Conservation (phyloP, 2,113 vertebrate species). For the Lepisosteus oculatus region DNA sequence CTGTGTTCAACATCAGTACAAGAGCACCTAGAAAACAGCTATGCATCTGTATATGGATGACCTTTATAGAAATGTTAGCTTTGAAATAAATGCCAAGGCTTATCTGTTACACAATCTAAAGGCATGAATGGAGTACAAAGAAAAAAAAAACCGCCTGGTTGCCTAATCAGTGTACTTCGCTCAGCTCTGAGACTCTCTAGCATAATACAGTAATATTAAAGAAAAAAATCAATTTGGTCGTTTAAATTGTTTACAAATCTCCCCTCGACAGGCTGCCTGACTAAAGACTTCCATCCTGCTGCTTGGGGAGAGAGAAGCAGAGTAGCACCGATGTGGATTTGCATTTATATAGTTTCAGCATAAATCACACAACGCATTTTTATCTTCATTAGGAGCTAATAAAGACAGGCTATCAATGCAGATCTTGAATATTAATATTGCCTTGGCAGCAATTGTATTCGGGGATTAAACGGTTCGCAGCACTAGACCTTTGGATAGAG, state of each 20-base stretch:
- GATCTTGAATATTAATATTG: slow-evolving; percentile 42
- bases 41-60: background rate
- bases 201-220: slow-evolving; percentile 29
- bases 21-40: too few relatives aligned
- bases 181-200: slow-evolving; percentile 5
- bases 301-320: slow-evolving; percentile 30
- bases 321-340: slow-evolving; percentile 53
- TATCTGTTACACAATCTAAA: background rate
- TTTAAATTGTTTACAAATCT: slow-evolving; percentile 48
- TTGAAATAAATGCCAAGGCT: background rate
- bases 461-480: slow-evolving; percentile 9
- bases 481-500: background rate
- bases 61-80: slow-evolving; percentile 19
- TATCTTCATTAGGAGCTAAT: slow-evolving; percentile 65
- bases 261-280: slow-evolving; percentile 28
- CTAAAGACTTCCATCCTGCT: slow-evolving; percentile 27
- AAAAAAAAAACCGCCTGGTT: slow-evolving; percentile 14
- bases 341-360: slow-evolving; percentile 57
- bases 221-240: slow-evolving; percentile 41
- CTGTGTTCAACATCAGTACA: too few relatives aligned
- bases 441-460: slow-evolving; percentile 12
- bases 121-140: background rate
- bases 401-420: slow-evolving; percentile 49
- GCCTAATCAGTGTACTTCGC: background rate
- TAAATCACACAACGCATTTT: slow-evolving; percentile 55